Evolutionary conservation across 2,888 invertebrate genomes (phyloP), one percentile per base, ranked within the genome.

Genomic region (Dorcus parallelipipedus): DNA sequence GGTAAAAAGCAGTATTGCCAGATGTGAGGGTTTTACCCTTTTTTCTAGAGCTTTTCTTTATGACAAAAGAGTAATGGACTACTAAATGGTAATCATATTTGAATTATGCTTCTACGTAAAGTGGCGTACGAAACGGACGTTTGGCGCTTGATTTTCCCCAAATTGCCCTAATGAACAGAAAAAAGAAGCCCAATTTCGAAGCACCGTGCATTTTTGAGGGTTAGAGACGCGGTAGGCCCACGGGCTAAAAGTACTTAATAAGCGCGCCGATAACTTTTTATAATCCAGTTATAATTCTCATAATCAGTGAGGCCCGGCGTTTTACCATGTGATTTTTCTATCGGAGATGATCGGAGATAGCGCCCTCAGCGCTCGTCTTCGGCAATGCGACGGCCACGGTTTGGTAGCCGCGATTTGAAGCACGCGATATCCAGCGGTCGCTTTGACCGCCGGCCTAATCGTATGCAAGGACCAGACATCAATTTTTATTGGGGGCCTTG

Each of bases 331-430:
- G 49, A 51, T 38, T 53, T 45, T 40, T 51, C 40, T 52, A 56
- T 56, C 56, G 51, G 47, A 56, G 56, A 56, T 56, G 56, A 56
- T 56, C 52, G 51, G 38, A 45, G 52, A 56, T 56, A 56, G 47
- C 45, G 56, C 56, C 56, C 51, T 50, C 41, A 56, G 56, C 56
- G 56, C 49, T 56, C 52, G 56, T 58, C 58, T 57, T 57, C 53
- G 56, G 53, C 45, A 47, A 56, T 58, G 54, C 56, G 53, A 56
- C 56, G 60, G 60, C 52, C 52, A 50, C 60, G 26, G 60, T 59
- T 64, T 61, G 60, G 64, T 64, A 64, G 64, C 60, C 42, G 59
- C 54, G 64, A 64, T 64, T 56, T 59, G 54, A 60, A 59, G 59
- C 64, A 59, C 60, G 61, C 59, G 61, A 61, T 64, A 61, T 56